Conservation (phyloP, 1,140 invertebrate species). For the Polypedilum pembai region DNA sequence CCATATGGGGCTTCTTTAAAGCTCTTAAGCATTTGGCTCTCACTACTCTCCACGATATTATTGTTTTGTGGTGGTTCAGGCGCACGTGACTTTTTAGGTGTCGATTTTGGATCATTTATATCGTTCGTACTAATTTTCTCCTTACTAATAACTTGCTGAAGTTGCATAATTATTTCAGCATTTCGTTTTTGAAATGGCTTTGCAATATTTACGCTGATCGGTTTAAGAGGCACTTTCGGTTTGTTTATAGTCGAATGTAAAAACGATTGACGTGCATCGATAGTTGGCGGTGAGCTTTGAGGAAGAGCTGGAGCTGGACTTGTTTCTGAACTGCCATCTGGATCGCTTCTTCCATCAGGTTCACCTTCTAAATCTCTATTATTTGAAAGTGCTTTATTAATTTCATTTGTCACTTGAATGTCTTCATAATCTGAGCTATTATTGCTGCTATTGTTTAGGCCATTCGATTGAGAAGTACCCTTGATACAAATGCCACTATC, state of each 20-base stretch:
- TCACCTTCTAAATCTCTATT: constrained; percentile 69
- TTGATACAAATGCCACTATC: constrained; percentile 43
- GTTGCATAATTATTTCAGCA: constrained; percentile 45
- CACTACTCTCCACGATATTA: too few relatives aligned
- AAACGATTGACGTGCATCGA: constrained; percentile 61
- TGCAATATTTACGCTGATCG: constrained; percentile 41
- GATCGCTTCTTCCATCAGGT: constrained; percentile 70
- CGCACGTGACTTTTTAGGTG: constrained; percentile 46
- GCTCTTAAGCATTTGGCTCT: constrained; percentile 2
- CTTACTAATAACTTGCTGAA: constrained; percentile 40
- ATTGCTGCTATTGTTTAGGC: constrained; percentile 38
- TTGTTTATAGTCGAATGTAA: constrained; percentile 57
- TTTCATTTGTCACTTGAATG: constrained; percentile 40
- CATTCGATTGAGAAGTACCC: constrained; percentile 35
- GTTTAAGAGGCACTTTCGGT: constrained; percentile 57
- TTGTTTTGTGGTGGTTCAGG: constrained; percentile 46
- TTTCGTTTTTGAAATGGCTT: constrained; percentile 35
- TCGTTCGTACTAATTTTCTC: constrained; percentile 33
- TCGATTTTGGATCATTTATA: constrained; percentile 34
- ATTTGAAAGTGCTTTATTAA: constrained; percentile 37
- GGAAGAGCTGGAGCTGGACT: constrained; percentile 54
- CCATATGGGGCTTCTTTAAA: neutral
- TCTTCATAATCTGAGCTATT: constrained; percentile 43
- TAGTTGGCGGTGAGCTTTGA: constrained; percentile 51
- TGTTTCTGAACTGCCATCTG: constrained; percentile 54